Evolutionary conservation across 2,888 invertebrate species (phyloP), one percentile per base, ranked within the genome.

Genomic region (Drosophila neotestacea): DNA sequence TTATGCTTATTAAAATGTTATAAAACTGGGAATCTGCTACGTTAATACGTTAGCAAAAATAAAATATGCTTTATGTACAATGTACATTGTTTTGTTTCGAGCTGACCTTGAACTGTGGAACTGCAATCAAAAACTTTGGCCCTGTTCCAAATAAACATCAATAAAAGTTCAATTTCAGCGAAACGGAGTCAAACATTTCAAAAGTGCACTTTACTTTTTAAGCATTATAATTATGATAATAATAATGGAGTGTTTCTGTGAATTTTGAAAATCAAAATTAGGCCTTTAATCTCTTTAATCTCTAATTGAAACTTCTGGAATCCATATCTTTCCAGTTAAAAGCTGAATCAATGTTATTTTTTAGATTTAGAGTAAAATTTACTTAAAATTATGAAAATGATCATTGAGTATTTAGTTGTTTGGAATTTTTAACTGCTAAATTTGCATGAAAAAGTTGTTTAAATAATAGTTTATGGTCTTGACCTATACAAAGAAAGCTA

Each of bases 1-100:
- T 62, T 38, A 54, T 54, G 62, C 46, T 52, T 46, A 54, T 61
- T 52, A 52, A 52, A 61, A 38, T 44, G 36, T 48, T 50, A 58
- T 50, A 41, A 47, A 30, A 36, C 52, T 55, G 39, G 30, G 52
- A 54, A 41, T 32, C 36, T 50, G 34, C 2, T 22, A 4, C 22
- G 50, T 36, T 50, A 58, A 6, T 28, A 27, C 10, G 28, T 36
- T n/a, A 38, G 16, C 16, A 58, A 7, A 47, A 55, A 7, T 38
- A 55, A 6, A 41, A 41, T 27, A 10, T 46, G 13, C 13, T 47
- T 46, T 4, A 16, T 34, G 36, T 41, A 13, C 9, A 30, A 38
- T 58, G 22, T 46, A 27, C n/a, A n/a, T 44, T 34, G 9, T 11
- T 44, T 32, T 39, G 10, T 39, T 16, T 22, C 6, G 13, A n/a